Base-by-base conservation (phyloP, 2,797 vertebrate species). In the Halcyon badia region DNA sequence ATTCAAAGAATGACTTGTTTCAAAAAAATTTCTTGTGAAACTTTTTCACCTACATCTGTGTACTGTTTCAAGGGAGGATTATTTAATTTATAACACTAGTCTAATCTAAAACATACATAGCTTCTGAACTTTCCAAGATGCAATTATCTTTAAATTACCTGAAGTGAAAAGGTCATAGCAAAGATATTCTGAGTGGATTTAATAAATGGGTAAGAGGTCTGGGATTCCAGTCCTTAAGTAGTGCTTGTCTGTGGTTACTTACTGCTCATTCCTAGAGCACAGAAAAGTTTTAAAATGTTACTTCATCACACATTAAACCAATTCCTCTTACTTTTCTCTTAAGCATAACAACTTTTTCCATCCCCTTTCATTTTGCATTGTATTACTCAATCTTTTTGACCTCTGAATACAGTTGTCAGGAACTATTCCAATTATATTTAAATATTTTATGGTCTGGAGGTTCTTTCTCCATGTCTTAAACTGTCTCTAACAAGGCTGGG, bases 181-280 rank as follows among this genome's bases (percentile, higher is more conserved):
- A 82, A 89, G 10, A 64, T 30, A 66, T 56, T 52, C 39, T n/a
- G 7, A 35, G n/a, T 52, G 11, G 35, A 68, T 77, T 77, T 73
- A 77, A 77, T 56, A 91, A 90, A 70, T 5, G 21, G 28, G 5
- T 26, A 66, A 54, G 5, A 81, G 10, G 7, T 58, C 51, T 89
- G 31, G 12, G 13, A 51, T 7, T 62, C 25, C 26, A 42, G 13
- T 60, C 39, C 65, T 65, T 39, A 89, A 77, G 11, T 2, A 66
- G 39, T 6, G 4, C 14, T 80, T 80, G 1, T 31, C 17, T 79
- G 70, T 62, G 10, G 7, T 58, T 72, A 46, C 14, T 79, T 44
- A 66, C 3, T 2, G 1, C 0, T 48, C 25, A 26, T 62, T 89
- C 60, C 48, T 8, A 76, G 25, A 69, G 25, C 1, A 6, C 7